phyloP scores from a whole-genome alignment of 2,888 invertebrate genomes.

The Acrobasis suavella region DNA sequence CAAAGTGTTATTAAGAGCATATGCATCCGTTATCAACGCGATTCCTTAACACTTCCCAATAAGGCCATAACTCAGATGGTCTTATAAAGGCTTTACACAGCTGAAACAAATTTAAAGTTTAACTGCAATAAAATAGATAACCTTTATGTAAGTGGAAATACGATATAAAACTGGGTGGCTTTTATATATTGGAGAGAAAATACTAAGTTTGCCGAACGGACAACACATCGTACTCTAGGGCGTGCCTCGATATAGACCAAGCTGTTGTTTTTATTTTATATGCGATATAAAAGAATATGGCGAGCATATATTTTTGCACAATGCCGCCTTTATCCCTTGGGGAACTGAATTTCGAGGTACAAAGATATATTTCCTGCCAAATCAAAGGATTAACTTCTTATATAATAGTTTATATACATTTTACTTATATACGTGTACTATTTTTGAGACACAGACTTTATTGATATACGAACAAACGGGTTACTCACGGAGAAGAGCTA shows the following conservation, averaged over 20 bases:
- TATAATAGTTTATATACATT: too few species aligned
- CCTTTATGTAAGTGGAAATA: constrained; percentile 24
- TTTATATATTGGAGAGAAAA: constrained; percentile 20
- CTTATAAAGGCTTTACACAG: constrained; percentile 45
- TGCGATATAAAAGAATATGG: constrained; percentile 31
- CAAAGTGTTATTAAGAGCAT: constrained; percentile 21
- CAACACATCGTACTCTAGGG: constrained; percentile 48
- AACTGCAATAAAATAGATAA: neutral
- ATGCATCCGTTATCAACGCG: constrained; percentile 17
- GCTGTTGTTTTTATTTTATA: constrained; percentile 48
- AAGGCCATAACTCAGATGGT: constrained; percentile 47
- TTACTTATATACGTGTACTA: too few species aligned
- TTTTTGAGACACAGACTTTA: too few species aligned
- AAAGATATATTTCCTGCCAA: neutral
- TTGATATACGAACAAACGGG: too few species aligned
- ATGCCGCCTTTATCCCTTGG: neutral
- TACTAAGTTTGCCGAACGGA: constrained; percentile 39
- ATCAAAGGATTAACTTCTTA: neutral
- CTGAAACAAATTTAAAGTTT: constrained; percentile 26
- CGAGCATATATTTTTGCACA: constrained; percentile 16
- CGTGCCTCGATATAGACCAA: constrained; percentile 36
- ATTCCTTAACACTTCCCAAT: constrained; percentile 28
- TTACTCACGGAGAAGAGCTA: too few species aligned
- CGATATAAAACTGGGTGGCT: constrained; percentile 22
- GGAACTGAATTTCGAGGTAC: neutral